phyloP scores from a whole-genome alignment of 2,113 vertebrate genomes.

The Dissostichus mawsoni region DNA sequence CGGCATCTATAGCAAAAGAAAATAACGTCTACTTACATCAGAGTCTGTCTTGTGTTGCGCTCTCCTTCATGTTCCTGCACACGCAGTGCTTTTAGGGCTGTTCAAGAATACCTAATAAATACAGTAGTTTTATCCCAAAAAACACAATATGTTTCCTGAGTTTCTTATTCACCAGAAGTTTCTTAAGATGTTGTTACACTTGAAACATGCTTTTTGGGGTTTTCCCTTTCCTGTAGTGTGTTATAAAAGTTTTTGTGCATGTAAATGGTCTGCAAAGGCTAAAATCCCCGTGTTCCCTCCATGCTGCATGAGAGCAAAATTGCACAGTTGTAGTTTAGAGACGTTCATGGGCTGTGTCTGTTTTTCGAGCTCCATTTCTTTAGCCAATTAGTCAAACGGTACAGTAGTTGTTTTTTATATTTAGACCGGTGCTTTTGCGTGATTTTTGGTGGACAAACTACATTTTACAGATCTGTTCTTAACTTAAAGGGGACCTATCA shows the following conservation, averaged over 20 bases:
- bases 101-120: conserved; percentile 70
- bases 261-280: too few relatives aligned
- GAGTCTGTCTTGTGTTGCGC: conserved; percentile 58
- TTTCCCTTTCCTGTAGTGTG: too few relatives aligned
- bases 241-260: too few relatives aligned
- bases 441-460: background rate
- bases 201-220: background rate
- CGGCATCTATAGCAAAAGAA: conserved; percentile 29
- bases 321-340: background rate
- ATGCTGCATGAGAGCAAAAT: background rate
- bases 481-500: too few relatives aligned
- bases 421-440: background rate
- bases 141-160: conserved; percentile 17
- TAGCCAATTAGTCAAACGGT: too few relatives aligned
- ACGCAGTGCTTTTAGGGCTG: conserved; percentile 49
- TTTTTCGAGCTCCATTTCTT: background rate
- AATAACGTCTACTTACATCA: conserved; percentile 52
- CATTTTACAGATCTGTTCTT: background rate
- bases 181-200: background rate
- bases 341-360: background rate
- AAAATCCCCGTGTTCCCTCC: too few relatives aligned
- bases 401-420: background rate
- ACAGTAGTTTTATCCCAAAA: conserved; percentile 59
- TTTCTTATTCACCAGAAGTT: conserved; percentile 11
- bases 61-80: conserved; percentile 30